Evolutionary conservation across 2,797 vertebrate species (phyloP), one percentile per base, ranked within the genome.

Genomic region (Hafferia zeledoni): DNA sequence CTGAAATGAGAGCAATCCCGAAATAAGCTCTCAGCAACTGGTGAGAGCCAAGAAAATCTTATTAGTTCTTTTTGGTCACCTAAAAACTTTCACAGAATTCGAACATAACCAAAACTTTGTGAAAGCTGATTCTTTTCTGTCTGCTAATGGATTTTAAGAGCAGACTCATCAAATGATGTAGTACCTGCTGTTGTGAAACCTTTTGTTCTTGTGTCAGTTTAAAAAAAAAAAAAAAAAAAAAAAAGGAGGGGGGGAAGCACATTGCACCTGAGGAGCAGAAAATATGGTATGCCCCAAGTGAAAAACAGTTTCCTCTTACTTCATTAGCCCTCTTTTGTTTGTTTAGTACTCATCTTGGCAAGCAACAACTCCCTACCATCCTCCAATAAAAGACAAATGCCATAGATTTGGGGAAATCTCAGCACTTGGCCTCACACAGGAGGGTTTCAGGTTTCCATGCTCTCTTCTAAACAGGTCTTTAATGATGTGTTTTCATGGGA

Each of bases 11-110:
- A 85, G 61, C 23, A 81, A 71, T 25, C 41, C 63, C 5, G 3
- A 83, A 90, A 71, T 63, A 59, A 92, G 85, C 35, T 35, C 65
- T 35, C 65, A 90, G 85, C 61, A 93, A 87, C 71, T 81, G 50
- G 61, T 69, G 72, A 91, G 31, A 79, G 41, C 25, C 57, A 69
- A 75, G 17, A 78, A 47, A 12, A 61, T 30, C 55, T 76, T 78
- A 88, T 83, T 83, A 50, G 27, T 35, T 76, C 13, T 28, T 83
- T 93, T 24, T 75, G 25, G 70, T 72, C 59, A 41, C 17, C 24
- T 37, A 47, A 61, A 79, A 91, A 59, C 71, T 94, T 85, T n/a
- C n/a, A 27, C 4, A n/a, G 6, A 33, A 78, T 39, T 55, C 61
- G 85, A 86, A 56, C 13, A 39, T 16, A 75, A 84, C 14, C 13